A percentile compares a stretch with the other conserved stretches of the same genome.
These are phyloP conservation scores for Zaprionus nigranus DNA, from an alignment of 1,140 invertebrate genomes.

Conservation along the genomic window DNA sequence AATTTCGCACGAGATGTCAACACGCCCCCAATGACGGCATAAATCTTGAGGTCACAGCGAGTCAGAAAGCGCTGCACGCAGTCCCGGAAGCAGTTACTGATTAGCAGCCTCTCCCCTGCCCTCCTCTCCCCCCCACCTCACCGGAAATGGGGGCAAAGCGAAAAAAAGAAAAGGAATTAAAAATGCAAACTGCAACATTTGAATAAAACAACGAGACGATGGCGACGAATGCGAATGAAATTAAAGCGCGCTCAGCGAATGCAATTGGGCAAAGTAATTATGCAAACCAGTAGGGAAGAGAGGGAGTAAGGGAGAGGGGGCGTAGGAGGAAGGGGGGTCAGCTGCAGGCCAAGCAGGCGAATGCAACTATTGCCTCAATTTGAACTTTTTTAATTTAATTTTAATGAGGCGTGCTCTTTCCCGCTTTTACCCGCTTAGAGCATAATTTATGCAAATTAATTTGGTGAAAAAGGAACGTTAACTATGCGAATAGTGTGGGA, in stretches of 20 bases:
- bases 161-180: slow-evolving; percentile 29
- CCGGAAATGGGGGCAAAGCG: slow-evolving; percentile 24
- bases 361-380: slow-evolving; percentile 33
- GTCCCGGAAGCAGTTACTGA: slow-evolving; percentile 40
- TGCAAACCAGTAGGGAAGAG: slow-evolving; percentile 31
- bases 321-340: too few species aligned
- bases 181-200: slow-evolving; percentile 54
- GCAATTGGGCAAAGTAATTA: slow-evolving; percentile 49
- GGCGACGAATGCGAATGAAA: neutral
- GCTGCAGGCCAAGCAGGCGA: slow-evolving; percentile 3
- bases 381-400: slow-evolving; percentile 63
- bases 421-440: slow-evolving; percentile 1
- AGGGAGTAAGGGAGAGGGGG: neutral
- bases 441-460: slow-evolving; percentile 80
- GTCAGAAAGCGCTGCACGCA: slow-evolving; percentile 1
- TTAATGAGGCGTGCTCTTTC: slow-evolving; percentile 60
- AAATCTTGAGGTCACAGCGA: slow-evolving; percentile 41
- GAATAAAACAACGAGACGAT: slow-evolving; percentile 33
- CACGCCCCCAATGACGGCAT: slow-evolving; percentile 39
- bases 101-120: slow-evolving; percentile 18
- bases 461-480: slow-evolving; percentile 50
- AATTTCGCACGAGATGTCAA: slow-evolving; percentile 56
- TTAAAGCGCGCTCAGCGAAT: slow-evolving; percentile 36
- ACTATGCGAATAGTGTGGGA: neutral
- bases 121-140: neutral